Conservation (phyloP, 2,888 invertebrate species). For the Erannis defoliaria region DNA sequence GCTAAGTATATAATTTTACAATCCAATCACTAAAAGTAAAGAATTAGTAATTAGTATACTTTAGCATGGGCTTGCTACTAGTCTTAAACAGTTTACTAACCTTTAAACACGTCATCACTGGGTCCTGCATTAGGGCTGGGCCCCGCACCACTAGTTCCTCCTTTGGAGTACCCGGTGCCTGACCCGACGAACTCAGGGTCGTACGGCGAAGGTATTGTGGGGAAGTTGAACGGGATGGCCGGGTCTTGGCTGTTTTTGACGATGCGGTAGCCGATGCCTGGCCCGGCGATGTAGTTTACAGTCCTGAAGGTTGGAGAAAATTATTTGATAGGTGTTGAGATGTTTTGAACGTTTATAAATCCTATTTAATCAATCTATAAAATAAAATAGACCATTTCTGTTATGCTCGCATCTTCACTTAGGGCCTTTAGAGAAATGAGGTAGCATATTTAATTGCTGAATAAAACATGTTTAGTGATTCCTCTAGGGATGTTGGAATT, state of each 20-base stretch:
- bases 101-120: slow-evolving; percentile 78
- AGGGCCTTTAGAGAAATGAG: too few species aligned
- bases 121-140: slow-evolving; percentile 57
- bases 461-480: too few species aligned
- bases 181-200: slow-evolving; percentile 79
- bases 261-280: slow-evolving; percentile 92
- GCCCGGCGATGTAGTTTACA: slow-evolving; percentile 93
- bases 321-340: too few species aligned
- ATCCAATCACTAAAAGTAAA: too few species aligned
- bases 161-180: slow-evolving; percentile 54
- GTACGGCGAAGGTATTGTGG: slow-evolving; percentile 85
- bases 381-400: too few species aligned
- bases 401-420: too few species aligned
- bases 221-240: slow-evolving; percentile 87
- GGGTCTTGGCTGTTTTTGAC: slow-evolving; percentile 90
- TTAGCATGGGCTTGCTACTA: too few species aligned
- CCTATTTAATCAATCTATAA: too few species aligned
- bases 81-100: slow-evolving; percentile 53
- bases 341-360: too few species aligned
- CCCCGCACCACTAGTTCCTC: slow-evolving; percentile 48
- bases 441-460: too few species aligned
- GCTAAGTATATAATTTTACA: too few species aligned
- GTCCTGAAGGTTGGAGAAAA: slow-evolving; percentile 72
- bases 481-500: background rate
- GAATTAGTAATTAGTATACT: too few species aligned